These are phyloP conservation scores for Meandrina meandrites DNA, from an alignment of 92 coral and sea anemone genomes.

Conservation along the genomic window DNA sequence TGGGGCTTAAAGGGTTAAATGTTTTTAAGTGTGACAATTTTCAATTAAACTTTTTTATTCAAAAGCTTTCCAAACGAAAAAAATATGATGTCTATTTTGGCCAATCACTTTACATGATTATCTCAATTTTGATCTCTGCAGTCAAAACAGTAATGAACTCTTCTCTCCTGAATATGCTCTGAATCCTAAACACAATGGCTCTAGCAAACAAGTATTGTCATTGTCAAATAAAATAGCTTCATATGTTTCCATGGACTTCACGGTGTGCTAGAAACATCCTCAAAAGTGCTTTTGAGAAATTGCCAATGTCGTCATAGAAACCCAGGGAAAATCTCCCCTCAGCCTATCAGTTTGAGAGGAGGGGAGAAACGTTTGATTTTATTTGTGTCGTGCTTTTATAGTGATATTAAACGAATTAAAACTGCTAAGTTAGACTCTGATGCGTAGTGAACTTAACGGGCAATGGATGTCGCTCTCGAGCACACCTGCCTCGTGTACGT, in stretches of 20 bases:
- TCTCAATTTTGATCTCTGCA: neutral
- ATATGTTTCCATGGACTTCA: neutral
- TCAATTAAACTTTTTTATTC: neutral
- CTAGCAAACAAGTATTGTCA: neutral
- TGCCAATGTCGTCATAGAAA: neutral
- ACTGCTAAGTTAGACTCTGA: no score
- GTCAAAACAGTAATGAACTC: neutral
- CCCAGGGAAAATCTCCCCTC: neutral
- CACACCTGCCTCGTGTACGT: no score
- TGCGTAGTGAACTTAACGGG: no score
- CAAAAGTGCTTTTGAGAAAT: neutral
- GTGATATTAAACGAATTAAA: no score
- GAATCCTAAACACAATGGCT: neutral
- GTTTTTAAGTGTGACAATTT: neutral
- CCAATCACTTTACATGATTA: neutral
- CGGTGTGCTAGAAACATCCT: neutral
- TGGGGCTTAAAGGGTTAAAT: no score
- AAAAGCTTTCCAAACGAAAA: neutral
- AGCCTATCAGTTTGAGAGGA: neutral
- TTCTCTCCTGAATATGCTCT: neutral
- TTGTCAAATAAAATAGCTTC: no score
- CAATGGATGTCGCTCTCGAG: no score
- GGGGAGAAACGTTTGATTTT: neutral
- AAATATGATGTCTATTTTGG: neutral
- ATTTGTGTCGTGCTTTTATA: no score